Percentiles rank a stretch among this genome's conserved stretches.
Conservation (phyloP, 2,113 vertebrate genomes). For the Perca schrenkii region DNA sequence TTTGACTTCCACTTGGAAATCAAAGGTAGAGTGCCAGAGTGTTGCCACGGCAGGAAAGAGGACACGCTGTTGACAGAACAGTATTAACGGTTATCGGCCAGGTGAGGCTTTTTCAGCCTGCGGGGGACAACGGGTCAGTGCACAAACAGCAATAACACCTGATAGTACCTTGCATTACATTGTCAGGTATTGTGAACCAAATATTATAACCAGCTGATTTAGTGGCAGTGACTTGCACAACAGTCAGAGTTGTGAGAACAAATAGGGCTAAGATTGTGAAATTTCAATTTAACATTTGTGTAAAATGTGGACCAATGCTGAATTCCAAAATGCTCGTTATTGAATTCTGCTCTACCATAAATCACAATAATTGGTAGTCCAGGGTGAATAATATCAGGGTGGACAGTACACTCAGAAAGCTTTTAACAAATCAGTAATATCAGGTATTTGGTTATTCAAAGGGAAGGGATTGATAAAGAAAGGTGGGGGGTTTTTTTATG, state of each 20-base stretch:
- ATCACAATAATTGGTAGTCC: neutral
- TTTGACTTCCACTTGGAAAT: slow-evolving; percentile 28
- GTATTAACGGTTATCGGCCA: slow-evolving; percentile 22
- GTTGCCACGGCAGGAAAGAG: slow-evolving; percentile 3
- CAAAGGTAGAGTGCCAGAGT: neutral
- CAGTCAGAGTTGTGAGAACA: neutral
- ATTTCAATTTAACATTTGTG: neutral
- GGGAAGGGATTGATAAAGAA: neutral
- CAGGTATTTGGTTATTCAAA: neutral
- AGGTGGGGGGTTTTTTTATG: neutral
- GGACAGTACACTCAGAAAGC: neutral
- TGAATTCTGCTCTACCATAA: neutral
- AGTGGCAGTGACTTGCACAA: neutral
- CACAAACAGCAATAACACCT: slow-evolving; percentile 21
- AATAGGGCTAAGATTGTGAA: neutral
- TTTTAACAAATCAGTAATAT: neutral
- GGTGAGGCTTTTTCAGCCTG: slow-evolving; percentile 14
- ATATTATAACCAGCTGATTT: slow-evolving; percentile 1
- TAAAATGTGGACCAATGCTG: neutral
- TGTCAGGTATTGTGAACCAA: neutral
- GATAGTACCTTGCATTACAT: neutral
- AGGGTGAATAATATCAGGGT: neutral
- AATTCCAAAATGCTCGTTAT: neutral
- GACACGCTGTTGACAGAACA: neutral
- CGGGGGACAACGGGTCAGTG: neutral